Percentiles rank a stretch among this genome's conserved stretches.
Conservation (phyloP, 2,797 vertebrate genomes). For the Catharus ustulatus region DNA sequence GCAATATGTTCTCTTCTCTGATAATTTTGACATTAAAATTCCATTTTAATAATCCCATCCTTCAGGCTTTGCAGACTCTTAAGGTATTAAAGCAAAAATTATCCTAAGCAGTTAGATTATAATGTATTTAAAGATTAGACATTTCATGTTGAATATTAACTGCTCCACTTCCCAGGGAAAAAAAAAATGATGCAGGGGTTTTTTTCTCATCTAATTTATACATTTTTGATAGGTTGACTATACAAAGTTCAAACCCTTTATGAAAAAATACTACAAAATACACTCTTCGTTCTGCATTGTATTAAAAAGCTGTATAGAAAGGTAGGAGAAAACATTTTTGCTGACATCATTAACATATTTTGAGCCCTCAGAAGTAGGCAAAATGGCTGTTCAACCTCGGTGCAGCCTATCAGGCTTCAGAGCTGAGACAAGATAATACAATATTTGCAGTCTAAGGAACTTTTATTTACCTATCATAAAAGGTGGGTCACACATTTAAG, state of each 20-base stretch:
- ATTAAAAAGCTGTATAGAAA: neutral
- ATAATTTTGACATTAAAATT: slow-evolving; percentile 99
- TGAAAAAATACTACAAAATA: slow-evolving; percentile 51
- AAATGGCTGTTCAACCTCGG: slow-evolving; percentile 22
- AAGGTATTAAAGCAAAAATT: slow-evolving; percentile 99
- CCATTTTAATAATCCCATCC: slow-evolving; percentile 99
- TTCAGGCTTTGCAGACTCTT: slow-evolving; percentile 99
- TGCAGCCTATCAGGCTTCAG: neutral
- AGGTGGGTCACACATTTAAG: neutral
- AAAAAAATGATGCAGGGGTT: slow-evolving; percentile 71
- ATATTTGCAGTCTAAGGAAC: neutral
- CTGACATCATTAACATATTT: slow-evolving; percentile 40
- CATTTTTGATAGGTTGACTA: slow-evolving; percentile 66
- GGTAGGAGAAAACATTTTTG: slow-evolving; percentile 42
- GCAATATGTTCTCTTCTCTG: slow-evolving; percentile 91
- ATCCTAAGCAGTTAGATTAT: slow-evolving; percentile 96
- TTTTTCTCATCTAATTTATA: slow-evolving; percentile 75
- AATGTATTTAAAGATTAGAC: slow-evolving; percentile 97
- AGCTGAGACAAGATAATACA: neutral
- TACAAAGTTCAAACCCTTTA: slow-evolving; percentile 63
- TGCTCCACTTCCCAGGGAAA: slow-evolving; percentile 90
- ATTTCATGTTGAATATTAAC: slow-evolving; percentile 94
- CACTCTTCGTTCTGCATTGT: neutral
- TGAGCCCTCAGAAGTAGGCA: slow-evolving; percentile 25
- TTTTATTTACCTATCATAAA: neutral